Base-by-base conservation (phyloP, 2,797 vertebrate species). In the Tamandua tetradactyla region DNA sequence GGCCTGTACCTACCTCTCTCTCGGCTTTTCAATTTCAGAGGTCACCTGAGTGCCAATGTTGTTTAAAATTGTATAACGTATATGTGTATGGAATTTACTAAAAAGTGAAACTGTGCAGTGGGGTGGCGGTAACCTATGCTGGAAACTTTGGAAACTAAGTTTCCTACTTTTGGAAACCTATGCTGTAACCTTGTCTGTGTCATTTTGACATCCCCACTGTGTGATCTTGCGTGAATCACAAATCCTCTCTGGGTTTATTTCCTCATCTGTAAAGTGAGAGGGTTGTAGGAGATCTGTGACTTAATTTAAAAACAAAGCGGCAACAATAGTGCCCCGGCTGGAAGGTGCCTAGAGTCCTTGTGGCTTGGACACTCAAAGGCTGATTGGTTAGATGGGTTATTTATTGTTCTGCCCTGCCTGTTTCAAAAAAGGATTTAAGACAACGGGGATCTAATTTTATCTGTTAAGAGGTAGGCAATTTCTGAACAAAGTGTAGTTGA, bases 401-500 rank as follows among this genome's bases (percentile, higher is more conserved):
- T 86, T 57, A 32, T 86, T 5, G 76, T 90, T 59, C 69, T 85
- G 37, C 61, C 11, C 10, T 49, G 14, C 40, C 44, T 59, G 44
- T 82, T 93, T 27, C 20, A 30, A 52, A 66, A 68, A 52, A 49
- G 13, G 66, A 66, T 25, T 37, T 55, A 61, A 35, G 69, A 74
- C 62, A 27, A 1, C 0, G 23, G 32, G 55, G 74, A 35, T 75
- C 61, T 62, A 7, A 18, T 37, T 6, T 14, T 49, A 15, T 66
- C 66, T 64, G 27, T 42, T 66, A 2, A 0, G 3, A 47, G 68
- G 4, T 68, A 62, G 44, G n/a, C n/a, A n/a, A n/a, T n/a, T n/a
- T n/a, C n/a, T n/a, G n/a, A n/a, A n/a, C n/a, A n/a, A n/a, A n/a
- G 0, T 47, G 32, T 14, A 18, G 0, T 37, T 37, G 4, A 9